Evolutionary conservation across 2,797 vertebrate genomes (phyloP).

Genomic region (Galaxias olidus): DNA sequence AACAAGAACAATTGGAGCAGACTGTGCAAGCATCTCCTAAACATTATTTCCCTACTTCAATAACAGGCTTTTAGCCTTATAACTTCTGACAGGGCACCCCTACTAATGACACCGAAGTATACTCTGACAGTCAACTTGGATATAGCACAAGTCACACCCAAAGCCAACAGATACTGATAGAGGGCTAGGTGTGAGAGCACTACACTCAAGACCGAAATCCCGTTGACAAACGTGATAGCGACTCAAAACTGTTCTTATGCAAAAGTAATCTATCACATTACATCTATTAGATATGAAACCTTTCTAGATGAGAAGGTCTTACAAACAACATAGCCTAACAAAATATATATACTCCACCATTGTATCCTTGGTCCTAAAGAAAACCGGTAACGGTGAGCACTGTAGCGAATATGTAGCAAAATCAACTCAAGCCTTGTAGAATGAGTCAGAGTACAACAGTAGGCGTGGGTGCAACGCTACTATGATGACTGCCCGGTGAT

Average conservation of each 20-base stretch:
- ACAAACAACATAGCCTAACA: background rate
- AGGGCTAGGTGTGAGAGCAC: background rate
- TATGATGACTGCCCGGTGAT: too few relatives aligned
- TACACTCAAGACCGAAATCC: background rate
- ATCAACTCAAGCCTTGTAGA: background rate
- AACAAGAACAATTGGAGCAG: too few relatives aligned
- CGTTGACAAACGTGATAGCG: background rate
- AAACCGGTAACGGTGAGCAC: background rate
- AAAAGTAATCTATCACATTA: too few relatives aligned
- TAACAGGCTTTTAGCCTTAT: background rate
- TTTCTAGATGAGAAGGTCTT: too few relatives aligned
- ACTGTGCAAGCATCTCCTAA: too few relatives aligned
- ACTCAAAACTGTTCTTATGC: too few relatives aligned
- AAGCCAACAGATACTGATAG: background rate
- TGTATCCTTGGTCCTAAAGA: background rate
- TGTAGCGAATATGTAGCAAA: background rate
- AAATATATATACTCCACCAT: background rate
- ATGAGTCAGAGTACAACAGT: background rate
- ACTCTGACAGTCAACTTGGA: background rate
- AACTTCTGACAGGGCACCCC: background rate
- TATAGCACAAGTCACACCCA: conserved; percentile 3
- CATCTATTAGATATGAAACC: too few relatives aligned
- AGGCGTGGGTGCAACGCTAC: background rate
- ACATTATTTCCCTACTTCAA: background rate
- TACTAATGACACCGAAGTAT: background rate